phyloP scores from a whole-genome alignment of 2,888 invertebrate genomes.

The Ectemnius cavifrons region DNA sequence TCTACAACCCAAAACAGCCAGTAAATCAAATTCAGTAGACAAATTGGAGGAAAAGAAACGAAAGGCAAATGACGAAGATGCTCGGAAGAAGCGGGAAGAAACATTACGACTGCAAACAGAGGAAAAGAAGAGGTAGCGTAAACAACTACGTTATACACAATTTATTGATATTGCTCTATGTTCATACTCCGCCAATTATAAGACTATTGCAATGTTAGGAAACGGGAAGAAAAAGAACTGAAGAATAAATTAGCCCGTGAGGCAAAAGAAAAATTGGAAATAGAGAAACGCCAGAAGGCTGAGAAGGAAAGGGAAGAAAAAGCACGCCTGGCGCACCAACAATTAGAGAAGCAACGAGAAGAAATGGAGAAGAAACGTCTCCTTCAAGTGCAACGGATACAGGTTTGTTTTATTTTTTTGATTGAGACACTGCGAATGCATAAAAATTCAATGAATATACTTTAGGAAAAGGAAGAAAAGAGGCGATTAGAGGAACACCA shows the following conservation, averaged over 20 bases:
- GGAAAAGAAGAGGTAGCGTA: slow-evolving; percentile 79
- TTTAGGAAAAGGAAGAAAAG: slow-evolving; percentile 74
- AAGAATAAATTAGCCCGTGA: slow-evolving; percentile 80
- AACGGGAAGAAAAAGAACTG: slow-evolving; percentile 81
- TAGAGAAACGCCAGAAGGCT: slow-evolving; percentile 77
- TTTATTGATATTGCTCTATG: too few species aligned
- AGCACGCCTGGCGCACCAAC: slow-evolving; percentile 65
- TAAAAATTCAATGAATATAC: not conserved
- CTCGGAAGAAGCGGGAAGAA: slow-evolving; percentile 81
- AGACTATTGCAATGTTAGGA: slow-evolving; percentile 57
- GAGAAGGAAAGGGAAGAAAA: slow-evolving; percentile 77
- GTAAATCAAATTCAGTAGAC: slow-evolving; percentile 66
- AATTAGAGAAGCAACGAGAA: slow-evolving; percentile 79
- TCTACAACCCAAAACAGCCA: slow-evolving; percentile 69
- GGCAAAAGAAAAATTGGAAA: slow-evolving; percentile 78
- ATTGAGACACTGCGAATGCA: not conserved
- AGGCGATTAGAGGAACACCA: slow-evolving; percentile 68
- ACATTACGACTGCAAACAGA: slow-evolving; percentile 81
- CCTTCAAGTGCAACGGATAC: slow-evolving; percentile 67
- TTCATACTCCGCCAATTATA: not conserved
- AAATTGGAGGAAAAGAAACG: slow-evolving; percentile 73
- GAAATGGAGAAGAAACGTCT: slow-evolving; percentile 78
- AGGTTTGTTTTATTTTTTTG: slow-evolving; percentile 46
- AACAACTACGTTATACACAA: too few species aligned
- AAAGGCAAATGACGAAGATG: slow-evolving; percentile 78